Evolutionary conservation across 2,888 invertebrate species (phyloP).

Genomic region (Taphrorychus bicolor): DNA sequence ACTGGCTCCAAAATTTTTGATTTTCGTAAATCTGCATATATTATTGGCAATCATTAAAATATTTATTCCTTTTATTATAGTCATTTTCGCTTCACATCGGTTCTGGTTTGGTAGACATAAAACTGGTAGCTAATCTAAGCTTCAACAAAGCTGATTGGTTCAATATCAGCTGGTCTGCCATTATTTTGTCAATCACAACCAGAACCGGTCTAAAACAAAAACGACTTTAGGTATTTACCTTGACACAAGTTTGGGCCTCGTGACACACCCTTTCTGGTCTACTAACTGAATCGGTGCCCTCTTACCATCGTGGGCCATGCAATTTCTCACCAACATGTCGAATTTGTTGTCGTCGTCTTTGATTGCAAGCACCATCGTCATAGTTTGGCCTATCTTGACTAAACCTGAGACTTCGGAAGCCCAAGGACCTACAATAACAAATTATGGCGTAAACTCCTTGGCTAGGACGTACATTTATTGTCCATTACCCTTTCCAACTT

Average conservation of each 20-base stretch:
- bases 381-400: constrained; percentile 94
- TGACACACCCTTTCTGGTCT: constrained; percentile 91
- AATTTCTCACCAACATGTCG: constrained; percentile 93
- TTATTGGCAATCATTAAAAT: too few species aligned
- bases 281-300: constrained; percentile 92
- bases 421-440: constrained; percentile 95
- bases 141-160: too few species aligned
- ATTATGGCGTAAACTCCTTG: not conserved
- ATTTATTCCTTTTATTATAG: too few species aligned
- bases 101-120: too few species aligned
- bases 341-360: constrained; percentile 95
- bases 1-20: constrained; percentile 93
- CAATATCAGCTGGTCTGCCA: too few species aligned
- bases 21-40: constrained; percentile 81
- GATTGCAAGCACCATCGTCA: constrained; percentile 96
- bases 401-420: constrained; percentile 93
- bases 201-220: not conserved
- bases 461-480: not conserved
- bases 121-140: too few species aligned
- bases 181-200: too few species aligned
- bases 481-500: constrained; percentile 79
- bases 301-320: constrained; percentile 94
- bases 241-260: constrained; percentile 91
- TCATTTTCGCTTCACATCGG: too few species aligned
- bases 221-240: constrained; percentile 54